A percentile compares a stretch with the other conserved stretches of the same genome.
phyloP scores from a whole-genome alignment of 2,113 vertebrate genomes.

The Grallaria varia region DNA sequence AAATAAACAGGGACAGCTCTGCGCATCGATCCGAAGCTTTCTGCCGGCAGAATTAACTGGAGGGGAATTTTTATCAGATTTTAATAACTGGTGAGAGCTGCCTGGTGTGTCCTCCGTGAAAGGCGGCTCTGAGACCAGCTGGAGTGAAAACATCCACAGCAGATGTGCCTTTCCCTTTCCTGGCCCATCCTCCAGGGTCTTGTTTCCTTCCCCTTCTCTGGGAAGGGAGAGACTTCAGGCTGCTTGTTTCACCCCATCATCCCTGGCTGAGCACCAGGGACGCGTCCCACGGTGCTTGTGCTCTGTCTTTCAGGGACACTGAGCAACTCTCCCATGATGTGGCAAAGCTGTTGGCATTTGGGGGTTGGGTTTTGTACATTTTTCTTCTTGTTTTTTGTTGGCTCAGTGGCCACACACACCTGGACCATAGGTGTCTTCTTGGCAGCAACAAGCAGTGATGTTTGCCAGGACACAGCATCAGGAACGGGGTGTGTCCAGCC shows the following conservation, averaged over 20 bases:
- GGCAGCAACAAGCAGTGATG: fast-evolving
- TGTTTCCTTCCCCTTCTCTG: not conserved
- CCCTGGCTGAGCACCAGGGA: not conserved
- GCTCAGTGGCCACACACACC: fast-evolving
- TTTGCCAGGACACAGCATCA: not conserved
- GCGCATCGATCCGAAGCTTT: not conserved
- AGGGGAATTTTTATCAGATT: constrained; percentile 26
- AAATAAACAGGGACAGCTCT: not conserved
- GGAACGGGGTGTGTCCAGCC: not conserved
- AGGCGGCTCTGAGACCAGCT: constrained; percentile 14
- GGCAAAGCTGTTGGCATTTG: not conserved
- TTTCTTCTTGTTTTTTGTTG: not conserved
- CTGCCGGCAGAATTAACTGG: not conserved
- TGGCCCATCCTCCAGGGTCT: not conserved
- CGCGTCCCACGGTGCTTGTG: fast-evolving
- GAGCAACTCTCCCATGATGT: not conserved
- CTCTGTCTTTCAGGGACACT: not conserved
- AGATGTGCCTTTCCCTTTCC: not conserved
- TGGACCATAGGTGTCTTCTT: not conserved
- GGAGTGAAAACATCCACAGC: not conserved
- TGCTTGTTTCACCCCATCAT: not conserved
- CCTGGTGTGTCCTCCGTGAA: not conserved
- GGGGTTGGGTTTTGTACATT: not conserved
- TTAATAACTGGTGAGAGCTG: constrained; percentile 35
- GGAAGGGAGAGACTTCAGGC: not conserved